A percentile compares a stretch with the other conserved stretches of the same genome.
phyloP scores from a whole-genome alignment of 2,888 invertebrate genomes.

The Therioaphis trifolii region DNA sequence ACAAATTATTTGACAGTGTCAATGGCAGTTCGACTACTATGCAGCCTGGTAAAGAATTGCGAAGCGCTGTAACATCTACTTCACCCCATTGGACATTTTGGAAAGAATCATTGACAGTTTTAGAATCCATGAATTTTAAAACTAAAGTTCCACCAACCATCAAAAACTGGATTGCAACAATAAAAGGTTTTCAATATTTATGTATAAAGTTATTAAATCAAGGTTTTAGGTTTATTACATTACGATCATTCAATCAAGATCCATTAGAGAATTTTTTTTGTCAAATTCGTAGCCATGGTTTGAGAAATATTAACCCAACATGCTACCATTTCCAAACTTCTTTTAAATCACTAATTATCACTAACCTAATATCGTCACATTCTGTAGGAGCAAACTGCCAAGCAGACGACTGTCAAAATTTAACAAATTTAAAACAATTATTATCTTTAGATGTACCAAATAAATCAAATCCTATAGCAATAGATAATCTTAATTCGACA shows the following conservation, averaged over 20 bases:
- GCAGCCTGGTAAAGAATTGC: not conserved
- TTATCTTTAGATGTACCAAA: not conserved
- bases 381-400: slow-evolving; percentile 13
- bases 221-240: slow-evolving; percentile 6
- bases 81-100: too few relatives aligned
- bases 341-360: slow-evolving; percentile 6
- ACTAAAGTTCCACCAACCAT: not conserved
- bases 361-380: too few relatives aligned
- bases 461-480: not conserved
- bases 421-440: slow-evolving; percentile 5
- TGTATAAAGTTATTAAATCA: slow-evolving; percentile 11
- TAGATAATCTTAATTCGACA: slow-evolving; percentile 16
- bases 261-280: slow-evolving; percentile 7
- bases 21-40: not conserved
- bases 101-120: slow-evolving; percentile 8
- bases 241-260: slow-evolving; percentile 18
- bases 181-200: slow-evolving; percentile 13
- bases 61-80: slow-evolving; percentile 8
- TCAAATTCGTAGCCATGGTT: too few relatives aligned
- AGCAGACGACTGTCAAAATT: not conserved
- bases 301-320: slow-evolving; percentile 11
- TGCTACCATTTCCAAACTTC: slow-evolving; percentile 3
- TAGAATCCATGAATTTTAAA: slow-evolving; percentile 4
- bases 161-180: slow-evolving; percentile 14
- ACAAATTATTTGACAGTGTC: too few relatives aligned